Conservation (phyloP, 2,113 vertebrate species). For the Periophthalmus modestus region DNA sequence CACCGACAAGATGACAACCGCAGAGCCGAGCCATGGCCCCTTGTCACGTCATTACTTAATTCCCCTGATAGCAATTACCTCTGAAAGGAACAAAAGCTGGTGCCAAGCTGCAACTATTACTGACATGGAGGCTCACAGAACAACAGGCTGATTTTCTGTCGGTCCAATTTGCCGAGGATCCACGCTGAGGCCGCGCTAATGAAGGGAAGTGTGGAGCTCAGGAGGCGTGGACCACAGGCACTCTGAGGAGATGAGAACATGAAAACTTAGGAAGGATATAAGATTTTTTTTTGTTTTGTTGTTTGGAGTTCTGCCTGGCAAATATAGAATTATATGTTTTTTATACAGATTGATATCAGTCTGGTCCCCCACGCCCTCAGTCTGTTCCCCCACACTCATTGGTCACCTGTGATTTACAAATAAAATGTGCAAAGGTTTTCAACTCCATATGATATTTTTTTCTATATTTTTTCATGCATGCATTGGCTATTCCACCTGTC, state of each 20-base stretch:
- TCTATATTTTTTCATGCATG: too few relatives aligned
- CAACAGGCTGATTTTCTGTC: slow-evolving; percentile 41
- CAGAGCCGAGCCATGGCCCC: slow-evolving; percentile 36
- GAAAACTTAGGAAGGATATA: not conserved
- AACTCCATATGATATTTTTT: too few relatives aligned
- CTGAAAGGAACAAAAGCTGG: slow-evolving; percentile 50
- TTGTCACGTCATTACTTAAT: slow-evolving; percentile 62
- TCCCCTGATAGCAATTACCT: slow-evolving; percentile 50
- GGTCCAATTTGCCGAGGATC: slow-evolving; percentile 54
- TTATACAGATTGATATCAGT: too few relatives aligned
- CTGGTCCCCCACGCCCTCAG: too few relatives aligned
- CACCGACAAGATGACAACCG: slow-evolving; percentile 40
- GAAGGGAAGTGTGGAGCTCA: slow-evolving; percentile 58
- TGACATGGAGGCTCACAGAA: slow-evolving; percentile 57
- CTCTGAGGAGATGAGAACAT: slow-evolving; percentile 11
- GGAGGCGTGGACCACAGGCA: slow-evolving; percentile 27
- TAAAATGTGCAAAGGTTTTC: too few relatives aligned
- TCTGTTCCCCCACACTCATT: too few relatives aligned
- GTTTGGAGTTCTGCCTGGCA: too few relatives aligned
- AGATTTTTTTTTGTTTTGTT: not conserved
- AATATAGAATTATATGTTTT: too few relatives aligned
- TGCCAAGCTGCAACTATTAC: slow-evolving; percentile 52
- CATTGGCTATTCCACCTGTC: too few relatives aligned
- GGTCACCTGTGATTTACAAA: too few relatives aligned
- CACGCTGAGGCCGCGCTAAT: slow-evolving; percentile 44